Base-by-base conservation (phyloP, 2,113 vertebrate genomes). In the Petrocephalus microphthalmus region DNA sequence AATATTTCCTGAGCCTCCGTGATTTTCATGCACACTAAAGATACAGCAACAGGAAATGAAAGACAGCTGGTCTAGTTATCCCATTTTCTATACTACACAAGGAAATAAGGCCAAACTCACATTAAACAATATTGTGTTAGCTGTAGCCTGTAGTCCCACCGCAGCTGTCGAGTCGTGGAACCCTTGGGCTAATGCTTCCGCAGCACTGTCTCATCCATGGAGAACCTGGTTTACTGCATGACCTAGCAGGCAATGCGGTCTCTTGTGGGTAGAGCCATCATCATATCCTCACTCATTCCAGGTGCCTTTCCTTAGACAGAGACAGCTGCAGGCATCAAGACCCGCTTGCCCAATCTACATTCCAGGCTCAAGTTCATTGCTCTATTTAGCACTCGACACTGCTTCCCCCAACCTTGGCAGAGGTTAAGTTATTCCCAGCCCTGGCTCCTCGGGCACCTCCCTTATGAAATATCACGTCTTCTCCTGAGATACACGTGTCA, bases 311-410 rank as follows among this genome's bases (percentile, higher is more conserved):
- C n/a, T 25, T 52, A 78, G 71, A 84, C 82, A 53, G 51, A 85
- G n/a, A 85, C 84, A 85, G 84, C 84, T 85, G 84, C 84, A 54
- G 84, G 25, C 25, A 54, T 85, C 84, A 85, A 85, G 84, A 54
- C 84, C 84, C 51, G 29, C 84, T 53, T 85, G 84, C 84, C 49
- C 84, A 85, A 29, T 85, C 84, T 54, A 33, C 52, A 85, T 54
- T 54, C 81, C 84, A 17, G 84, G 25, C 84, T 85, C 52, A 85
- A 54, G 51, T 85, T 85, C 51, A 54, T 37, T 33, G n/a, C 84
- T 37, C 84, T 20, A 54, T 85, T 85, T 85, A 85, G 84, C 25
- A 25, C 84, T 33, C 25, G 0, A 5, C 22, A 49, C 82, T 84
- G 19, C 45, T 13, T 52, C 52, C 84, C 25, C 52, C 51, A 56